phyloP scores from a whole-genome alignment of 2,888 invertebrate genomes.

The Apocheima hispidaria region DNA sequence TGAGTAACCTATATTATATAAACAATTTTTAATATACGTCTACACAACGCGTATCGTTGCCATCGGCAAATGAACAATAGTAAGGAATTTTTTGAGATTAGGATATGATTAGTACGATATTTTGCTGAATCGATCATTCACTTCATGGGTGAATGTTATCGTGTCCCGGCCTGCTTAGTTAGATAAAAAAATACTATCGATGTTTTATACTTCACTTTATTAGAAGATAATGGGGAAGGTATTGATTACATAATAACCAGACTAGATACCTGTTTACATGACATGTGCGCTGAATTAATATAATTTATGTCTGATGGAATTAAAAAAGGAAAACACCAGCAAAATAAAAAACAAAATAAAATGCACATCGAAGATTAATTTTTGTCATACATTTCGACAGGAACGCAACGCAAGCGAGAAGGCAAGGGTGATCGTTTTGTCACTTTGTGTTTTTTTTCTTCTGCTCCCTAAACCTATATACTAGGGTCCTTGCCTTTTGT shows the following conservation, averaged over 20 bases:
- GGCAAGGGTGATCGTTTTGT: no score
- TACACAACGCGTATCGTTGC: background rate
- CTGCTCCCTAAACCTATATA: no score
- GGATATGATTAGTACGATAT: background rate
- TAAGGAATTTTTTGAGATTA: background rate
- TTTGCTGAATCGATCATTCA: slow-evolving; percentile 3
- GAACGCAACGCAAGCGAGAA: no score
- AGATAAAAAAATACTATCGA: slow-evolving; percentile 15
- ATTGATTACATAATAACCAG: background rate
- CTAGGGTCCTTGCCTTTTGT: no score
- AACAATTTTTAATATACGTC: background rate
- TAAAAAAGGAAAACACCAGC: no score
- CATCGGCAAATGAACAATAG: slow-evolving; percentile 20
- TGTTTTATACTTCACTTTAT: background rate
- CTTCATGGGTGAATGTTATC: slow-evolving; percentile 11
- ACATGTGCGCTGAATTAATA: background rate
- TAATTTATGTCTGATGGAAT: no score
- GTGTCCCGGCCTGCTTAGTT: background rate
- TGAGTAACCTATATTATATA: background rate
- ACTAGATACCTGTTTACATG: background rate
- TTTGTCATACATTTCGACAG: no score
- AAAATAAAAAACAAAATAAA: no score
- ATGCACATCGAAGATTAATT: no score
- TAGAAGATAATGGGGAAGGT: slow-evolving; percentile 1
- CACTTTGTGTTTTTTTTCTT: no score